Evolutionary conservation across 2,113 vertebrate genomes (phyloP).

Genomic region (Cinclus mexicanus): DNA sequence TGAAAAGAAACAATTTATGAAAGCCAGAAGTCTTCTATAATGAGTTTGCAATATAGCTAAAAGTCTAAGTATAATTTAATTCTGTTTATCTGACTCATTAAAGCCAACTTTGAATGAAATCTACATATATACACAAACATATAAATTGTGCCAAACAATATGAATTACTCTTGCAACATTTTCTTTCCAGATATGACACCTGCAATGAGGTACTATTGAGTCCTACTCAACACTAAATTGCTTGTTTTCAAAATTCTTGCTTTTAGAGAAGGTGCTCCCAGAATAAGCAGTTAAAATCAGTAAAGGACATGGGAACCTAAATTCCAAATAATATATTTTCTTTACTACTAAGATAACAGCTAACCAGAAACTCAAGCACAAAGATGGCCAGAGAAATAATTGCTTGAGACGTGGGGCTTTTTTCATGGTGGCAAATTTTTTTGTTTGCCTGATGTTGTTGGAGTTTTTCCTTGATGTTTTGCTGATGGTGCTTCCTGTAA

Average conservation of each 20-base stretch:
- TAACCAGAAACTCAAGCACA: background rate
- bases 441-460: background rate
- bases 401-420: fast-evolving
- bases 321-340: background rate
- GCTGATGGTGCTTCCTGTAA: background rate
- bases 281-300: background rate
- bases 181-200: background rate
- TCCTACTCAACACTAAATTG: background rate
- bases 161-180: background rate
- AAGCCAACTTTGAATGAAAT: background rate
- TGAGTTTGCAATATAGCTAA: background rate
- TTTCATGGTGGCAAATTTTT: background rate
- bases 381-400: background rate
- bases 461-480: background rate
- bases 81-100: background rate
- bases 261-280: background rate
- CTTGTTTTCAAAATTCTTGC: background rate
- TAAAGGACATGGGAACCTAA: background rate
- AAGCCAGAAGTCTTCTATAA: background rate
- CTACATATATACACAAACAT: background rate
- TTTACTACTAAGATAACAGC: background rate
- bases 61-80: background rate
- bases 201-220: background rate
- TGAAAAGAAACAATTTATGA: background rate
- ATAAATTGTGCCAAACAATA: background rate